Base-by-base conservation (phyloP, 1,140 invertebrate species). In the Cepaea nemoralis region DNA sequence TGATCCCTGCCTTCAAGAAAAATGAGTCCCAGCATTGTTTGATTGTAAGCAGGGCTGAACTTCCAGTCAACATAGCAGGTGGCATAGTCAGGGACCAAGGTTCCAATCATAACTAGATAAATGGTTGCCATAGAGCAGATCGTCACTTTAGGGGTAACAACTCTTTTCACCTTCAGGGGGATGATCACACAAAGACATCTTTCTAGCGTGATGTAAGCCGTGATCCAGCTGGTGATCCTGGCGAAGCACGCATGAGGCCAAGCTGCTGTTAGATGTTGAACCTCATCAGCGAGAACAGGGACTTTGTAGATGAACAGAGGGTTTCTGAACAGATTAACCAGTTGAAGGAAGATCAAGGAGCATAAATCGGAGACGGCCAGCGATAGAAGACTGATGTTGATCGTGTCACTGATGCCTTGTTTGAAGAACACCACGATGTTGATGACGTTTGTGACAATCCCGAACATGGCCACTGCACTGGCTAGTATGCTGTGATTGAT, bases 151-250 rank as follows among this genome's bases (percentile, higher is more conserved):
- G 50, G 33, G 12, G 14, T 63, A 14, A 77, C 48, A 6, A 77
- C n/a, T 12, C n/a, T 31, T 33, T 77, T 77, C 3, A 59, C 37
- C 40, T 77, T 77, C 12, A 77, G 37, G 6, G 75, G 75, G 31
- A 59, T 19, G 5, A 66, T 33, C 6, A 77, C 75, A n/a, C 75
- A 77, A 19, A 77, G 75, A 66, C 75, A 77, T 22, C 75, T 33
- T 42, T 77, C 75, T 2, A 77, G n/a, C 10, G 50, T 77, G 8
- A 77, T 66, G 37, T 50, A 77, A 27, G 35, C 35, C 0, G 75
- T 77, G 16, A 77, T 77, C 75, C 75, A 77, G 27, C 50, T 42
- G 19, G 75, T 63, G 27, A 50, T 77, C 12, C 75, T 27, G 16
- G 35, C 75, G 55, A 77, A 77, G 33, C 31, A 39, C n/a, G 37